A percentile compares a stretch with the other conserved stretches of the same genome.
These are phyloP conservation scores for Mormyrus hasselquistii DNA, from an alignment of 2,797 vertebrate genomes.

Conservation along the genomic window DNA sequence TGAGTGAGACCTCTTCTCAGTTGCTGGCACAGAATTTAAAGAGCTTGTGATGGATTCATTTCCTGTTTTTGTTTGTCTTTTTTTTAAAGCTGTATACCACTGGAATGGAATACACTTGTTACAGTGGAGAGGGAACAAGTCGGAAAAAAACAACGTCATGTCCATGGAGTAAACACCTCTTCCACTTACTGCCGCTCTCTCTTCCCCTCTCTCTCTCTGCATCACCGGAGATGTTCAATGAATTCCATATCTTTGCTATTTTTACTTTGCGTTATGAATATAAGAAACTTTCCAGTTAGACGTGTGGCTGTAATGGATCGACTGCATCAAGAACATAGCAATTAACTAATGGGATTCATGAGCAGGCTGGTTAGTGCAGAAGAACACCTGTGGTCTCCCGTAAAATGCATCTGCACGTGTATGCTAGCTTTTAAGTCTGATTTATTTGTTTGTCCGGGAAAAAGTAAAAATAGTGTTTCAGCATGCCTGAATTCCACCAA, in stretches of 20 bases:
- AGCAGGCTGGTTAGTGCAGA: background rate
- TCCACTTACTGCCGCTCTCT: background rate
- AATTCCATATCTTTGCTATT: constrained; percentile 11
- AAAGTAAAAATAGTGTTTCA: background rate
- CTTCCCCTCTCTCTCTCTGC: background rate
- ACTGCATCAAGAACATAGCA: constrained; percentile 21
- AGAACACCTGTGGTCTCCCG: background rate
- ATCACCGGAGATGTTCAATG: background rate
- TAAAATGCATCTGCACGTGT: background rate
- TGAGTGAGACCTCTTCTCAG: background rate
- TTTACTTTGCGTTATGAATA: constrained; percentile 19
- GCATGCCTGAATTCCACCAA: background rate
- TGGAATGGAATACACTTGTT: background rate
- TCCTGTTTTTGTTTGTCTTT: background rate
- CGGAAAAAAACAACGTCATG: background rate
- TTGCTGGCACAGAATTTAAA: background rate
- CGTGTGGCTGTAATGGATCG: constrained; percentile 24
- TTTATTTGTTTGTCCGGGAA: background rate
- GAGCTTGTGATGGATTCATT: background rate
- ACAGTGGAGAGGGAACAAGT: background rate
- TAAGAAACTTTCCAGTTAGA: constrained; percentile 28
- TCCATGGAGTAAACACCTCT: background rate
- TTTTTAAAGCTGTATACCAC: background rate
- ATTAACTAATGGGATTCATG: constrained; percentile 32
- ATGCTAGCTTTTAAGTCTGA: background rate